Evolutionary conservation across 1,140 invertebrate species (phyloP), one percentile per base, ranked within the genome.

Genomic region (Bactericera cockerelli): DNA sequence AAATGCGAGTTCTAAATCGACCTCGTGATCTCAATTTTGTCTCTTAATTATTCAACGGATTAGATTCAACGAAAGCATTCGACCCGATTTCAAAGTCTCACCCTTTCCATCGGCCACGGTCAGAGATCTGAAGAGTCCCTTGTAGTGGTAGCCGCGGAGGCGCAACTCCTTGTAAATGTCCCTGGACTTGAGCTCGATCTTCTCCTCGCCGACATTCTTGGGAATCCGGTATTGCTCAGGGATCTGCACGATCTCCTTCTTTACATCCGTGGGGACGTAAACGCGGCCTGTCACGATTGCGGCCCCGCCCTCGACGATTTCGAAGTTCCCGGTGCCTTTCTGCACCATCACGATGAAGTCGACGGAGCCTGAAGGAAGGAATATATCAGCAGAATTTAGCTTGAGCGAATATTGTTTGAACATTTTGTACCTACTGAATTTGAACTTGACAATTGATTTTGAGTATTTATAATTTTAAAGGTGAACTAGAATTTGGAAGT

Each of bases 161-260:
- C 83, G 77, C 0, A 98, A 71, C 70, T 96, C 93, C 68, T 94
- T 95, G 70, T 98, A 98, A 56, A 96, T 79, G 68, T 97, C 93
- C 56, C 81, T 81, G 0, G 73, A 74, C 0, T 75, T 75, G 13
- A 65, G 64, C 4, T 61, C 49, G 60, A 72, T 69, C n/a, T n/a
- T n/a, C 10, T 67, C 63, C 4, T 66, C 61, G 6, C 77, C 63
- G 14, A 68, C 62, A 24, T 67, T 61, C 2, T 26, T 8, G 31
- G 33, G n/a, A 26, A 39, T 57, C 10, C 36, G 26, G 16, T 55
- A 31, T 16, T 66, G 70, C n/a, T 70, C 65, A 69, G 71, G 72
- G 60, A 68, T 71, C 59, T 74, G 68, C 0, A 69, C 70, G 14
- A 69, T 67, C 66, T 76, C 65, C 71, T 70, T 54, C 61, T 62